These are phyloP conservation scores for Teleogryllus occipitalis DNA, from an alignment of 1,140 invertebrate genomes.

Conservation along the genomic window DNA sequence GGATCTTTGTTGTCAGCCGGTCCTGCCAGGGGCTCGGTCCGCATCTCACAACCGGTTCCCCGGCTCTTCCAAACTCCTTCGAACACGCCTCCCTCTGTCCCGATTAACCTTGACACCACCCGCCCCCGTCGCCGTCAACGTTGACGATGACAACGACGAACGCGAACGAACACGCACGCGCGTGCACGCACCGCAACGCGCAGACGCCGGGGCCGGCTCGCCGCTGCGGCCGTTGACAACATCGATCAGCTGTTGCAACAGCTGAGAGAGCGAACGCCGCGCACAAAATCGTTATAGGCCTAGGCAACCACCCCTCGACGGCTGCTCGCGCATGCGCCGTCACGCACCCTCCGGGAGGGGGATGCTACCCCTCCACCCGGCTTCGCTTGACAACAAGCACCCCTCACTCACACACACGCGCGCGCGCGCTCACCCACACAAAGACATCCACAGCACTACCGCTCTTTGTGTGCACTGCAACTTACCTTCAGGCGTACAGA, in stretches of 20 bases:
- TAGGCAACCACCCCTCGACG: not conserved
- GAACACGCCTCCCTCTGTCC: not conserved
- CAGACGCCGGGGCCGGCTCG: too few species aligned
- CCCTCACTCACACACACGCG: not conserved
- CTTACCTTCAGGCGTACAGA: not conserved
- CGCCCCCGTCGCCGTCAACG: too few species aligned
- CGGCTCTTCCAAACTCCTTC: not conserved
- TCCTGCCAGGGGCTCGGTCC: not conserved
- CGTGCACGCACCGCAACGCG: too few species aligned
- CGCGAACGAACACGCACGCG: not conserved
- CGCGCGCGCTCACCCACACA: not conserved
- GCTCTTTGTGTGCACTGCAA: not conserved
- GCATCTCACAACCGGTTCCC: not conserved
- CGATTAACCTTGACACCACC: not conserved
- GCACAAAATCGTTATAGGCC: not conserved
- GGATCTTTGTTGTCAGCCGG: not conserved
- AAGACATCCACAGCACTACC: not conserved
- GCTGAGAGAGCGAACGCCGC: not conserved
- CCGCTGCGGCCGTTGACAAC: not conserved
- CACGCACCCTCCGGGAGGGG: not conserved
- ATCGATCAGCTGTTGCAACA: not conserved
- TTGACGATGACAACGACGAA: too few species aligned
- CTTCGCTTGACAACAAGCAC: not conserved
- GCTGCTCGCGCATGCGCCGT: too few species aligned
- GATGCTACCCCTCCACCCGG: not conserved